A percentile compares a stretch with the other conserved stretches of the same genome.
phyloP scores from a whole-genome alignment of 2,797 vertebrate genomes.

The Gymnothorax reevesii region DNA sequence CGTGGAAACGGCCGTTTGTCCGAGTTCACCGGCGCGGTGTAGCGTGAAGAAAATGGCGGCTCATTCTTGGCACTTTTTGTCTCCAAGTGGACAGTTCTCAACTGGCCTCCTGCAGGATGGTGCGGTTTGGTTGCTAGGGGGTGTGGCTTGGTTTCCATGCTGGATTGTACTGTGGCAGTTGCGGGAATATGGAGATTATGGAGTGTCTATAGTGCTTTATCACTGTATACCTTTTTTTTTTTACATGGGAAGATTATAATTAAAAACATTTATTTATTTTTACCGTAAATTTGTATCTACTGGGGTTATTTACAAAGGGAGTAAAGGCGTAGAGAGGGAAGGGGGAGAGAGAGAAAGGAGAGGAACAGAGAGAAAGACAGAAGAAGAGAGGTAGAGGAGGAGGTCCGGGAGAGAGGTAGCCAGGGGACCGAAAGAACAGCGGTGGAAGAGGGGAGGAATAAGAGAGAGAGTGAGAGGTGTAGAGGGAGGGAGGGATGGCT shows the following conservation, averaged over 20 bases:
- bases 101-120: neutral
- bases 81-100: neutral
- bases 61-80: conserved; percentile 21
- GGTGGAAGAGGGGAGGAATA: neutral
- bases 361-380: neutral
- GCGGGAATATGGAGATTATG: conserved; percentile 26
- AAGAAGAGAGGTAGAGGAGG: neutral
- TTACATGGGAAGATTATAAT: conserved; percentile 52
- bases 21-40: neutral
- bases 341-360: neutral
- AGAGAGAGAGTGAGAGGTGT: conserved; percentile 28
- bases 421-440: too few species aligned
- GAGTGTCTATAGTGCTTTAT: conserved; percentile 28
- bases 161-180: conserved; percentile 31
- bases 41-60: neutral
- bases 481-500: conserved; percentile 36
- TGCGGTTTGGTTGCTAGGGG: neutral
- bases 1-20: conserved; percentile 17
- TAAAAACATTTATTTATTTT: conserved; percentile 22
- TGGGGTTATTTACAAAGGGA: conserved; percentile 63
- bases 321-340: neutral
- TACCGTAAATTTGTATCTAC: conserved; percentile 17
- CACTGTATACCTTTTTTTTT: conserved; percentile 42
- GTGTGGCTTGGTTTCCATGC: conserved; percentile 10
- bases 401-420: neutral